Conservation (phyloP, 1,140 invertebrate species). For the Pectinophora gossypiella region DNA sequence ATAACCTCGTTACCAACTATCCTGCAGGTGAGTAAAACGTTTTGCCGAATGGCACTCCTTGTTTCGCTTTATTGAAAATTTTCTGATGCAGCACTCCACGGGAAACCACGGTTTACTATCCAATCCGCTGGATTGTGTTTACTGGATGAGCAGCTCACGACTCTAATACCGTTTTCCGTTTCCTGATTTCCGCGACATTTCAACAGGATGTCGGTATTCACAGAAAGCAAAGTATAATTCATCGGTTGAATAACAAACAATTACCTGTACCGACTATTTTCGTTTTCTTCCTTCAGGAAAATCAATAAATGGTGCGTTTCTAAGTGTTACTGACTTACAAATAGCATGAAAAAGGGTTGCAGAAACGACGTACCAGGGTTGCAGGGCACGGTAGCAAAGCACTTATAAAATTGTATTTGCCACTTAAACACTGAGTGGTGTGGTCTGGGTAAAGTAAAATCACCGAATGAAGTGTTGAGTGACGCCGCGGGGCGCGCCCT, state of each 20-base stretch:
- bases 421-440: not conserved
- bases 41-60: slow-evolving; percentile 43
- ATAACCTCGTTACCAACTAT: slow-evolving; percentile 59
- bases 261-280: not conserved
- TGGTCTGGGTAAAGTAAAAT: slow-evolving; percentile 10
- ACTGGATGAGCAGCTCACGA: no score
- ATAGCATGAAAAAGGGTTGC: not conserved
- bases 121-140: no score
- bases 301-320: not conserved
- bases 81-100: not conserved
- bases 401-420: not conserved
- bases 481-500: slow-evolving; percentile 18
- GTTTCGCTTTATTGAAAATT: slow-evolving; percentile 53
- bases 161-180: no score
- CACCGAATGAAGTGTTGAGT: slow-evolving; percentile 6
- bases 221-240: not conserved
- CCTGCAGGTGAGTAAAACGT: slow-evolving; percentile 39
- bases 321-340: not conserved
- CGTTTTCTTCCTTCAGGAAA: not conserved
- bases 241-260: not conserved
- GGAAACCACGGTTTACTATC: not conserved
- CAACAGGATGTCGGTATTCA: no score
- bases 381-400: no score
- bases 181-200: no score
- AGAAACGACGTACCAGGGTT: no score